These are phyloP conservation scores for Limnephilus auricula DNA, from an alignment of 2,888 invertebrate genomes.

Conservation along the genomic window DNA sequence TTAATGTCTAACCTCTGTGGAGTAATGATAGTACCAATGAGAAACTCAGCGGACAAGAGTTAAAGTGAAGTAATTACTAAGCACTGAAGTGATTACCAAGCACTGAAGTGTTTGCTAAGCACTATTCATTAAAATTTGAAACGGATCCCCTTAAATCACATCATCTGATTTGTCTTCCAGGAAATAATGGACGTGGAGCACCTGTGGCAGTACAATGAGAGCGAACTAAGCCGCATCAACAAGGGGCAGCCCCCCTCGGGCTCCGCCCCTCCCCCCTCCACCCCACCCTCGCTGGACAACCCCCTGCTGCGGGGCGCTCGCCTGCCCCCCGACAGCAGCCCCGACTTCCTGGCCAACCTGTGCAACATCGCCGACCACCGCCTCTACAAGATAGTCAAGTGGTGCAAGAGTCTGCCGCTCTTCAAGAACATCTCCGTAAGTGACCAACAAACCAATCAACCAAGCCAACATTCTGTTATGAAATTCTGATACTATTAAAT, in stretches of 20 bases:
- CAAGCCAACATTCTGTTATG: not conserved
- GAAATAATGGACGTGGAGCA: conserved; percentile 98
- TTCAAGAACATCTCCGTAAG: conserved; percentile 96
- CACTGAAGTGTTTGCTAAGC: too few species aligned
- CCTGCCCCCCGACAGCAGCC: conserved; percentile 82
- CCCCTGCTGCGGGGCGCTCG: conserved; percentile 75
- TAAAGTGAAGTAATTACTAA: too few species aligned
- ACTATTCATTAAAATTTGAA: too few species aligned
- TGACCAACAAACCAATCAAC: conserved; percentile 58
- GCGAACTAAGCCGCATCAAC: conserved; percentile 84
- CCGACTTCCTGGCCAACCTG: conserved; percentile 91
- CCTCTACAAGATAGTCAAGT: conserved; percentile 97
- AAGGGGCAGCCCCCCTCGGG: conserved; percentile 70
- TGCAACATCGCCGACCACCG: conserved; percentile 97
- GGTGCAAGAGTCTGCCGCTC: conserved; percentile 97
- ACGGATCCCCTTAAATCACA: not conserved
- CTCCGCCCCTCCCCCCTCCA: conserved; percentile 59
- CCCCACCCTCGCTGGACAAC: conserved; percentile 68
- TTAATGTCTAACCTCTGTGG: too few species aligned
- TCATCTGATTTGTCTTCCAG: conserved; percentile 72
- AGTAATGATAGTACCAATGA: too few species aligned
- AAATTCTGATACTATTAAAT: not conserved
- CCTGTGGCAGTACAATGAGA: conserved; percentile 95
- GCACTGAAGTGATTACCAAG: too few species aligned
- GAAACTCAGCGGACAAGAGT: too few species aligned